phyloP scores from a whole-genome alignment of 1,140 invertebrate species.

The Cotesia glomerata region DNA sequence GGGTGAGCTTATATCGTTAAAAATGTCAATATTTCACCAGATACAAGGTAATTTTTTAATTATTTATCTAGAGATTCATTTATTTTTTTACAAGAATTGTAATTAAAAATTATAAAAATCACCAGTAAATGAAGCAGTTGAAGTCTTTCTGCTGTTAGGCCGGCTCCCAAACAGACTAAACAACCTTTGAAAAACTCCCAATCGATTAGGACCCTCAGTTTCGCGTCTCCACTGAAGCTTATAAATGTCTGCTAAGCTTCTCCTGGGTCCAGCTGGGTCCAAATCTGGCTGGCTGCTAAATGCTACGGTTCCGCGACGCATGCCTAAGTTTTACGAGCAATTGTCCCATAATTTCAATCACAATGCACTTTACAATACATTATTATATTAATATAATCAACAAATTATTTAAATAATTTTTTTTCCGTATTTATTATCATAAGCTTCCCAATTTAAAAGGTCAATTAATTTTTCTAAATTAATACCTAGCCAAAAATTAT shows the following conservation, averaged over 20 bases:
- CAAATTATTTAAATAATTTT: not conserved
- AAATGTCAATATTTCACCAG: too few species aligned
- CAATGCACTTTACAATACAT: not conserved
- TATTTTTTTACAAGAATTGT: too few species aligned
- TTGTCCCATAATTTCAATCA: constrained; percentile 21
- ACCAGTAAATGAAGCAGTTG: constrained; percentile 70
- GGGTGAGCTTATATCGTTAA: too few species aligned
- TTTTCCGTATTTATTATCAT: not conserved
- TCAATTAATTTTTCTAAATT: too few species aligned
- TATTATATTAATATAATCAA: not conserved
- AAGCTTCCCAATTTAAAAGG: too few species aligned
- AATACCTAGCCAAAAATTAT: too few species aligned
- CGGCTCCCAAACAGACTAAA: constrained; percentile 67
- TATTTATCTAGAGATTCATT: too few species aligned
- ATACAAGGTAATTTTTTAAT: too few species aligned
- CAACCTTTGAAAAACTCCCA: constrained; percentile 58
- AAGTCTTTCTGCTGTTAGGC: constrained; percentile 68
- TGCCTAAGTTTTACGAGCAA: constrained; percentile 49
- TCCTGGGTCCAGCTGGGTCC: constrained; percentile 49
- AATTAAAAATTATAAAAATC: constrained; percentile 21
- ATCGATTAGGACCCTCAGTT: constrained; percentile 54
- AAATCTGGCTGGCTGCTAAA: constrained; percentile 72
- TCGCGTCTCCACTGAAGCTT: constrained; percentile 55
- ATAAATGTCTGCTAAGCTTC: constrained; percentile 58
- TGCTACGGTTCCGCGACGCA: constrained; percentile 60